A percentile compares a stretch with the other conserved stretches of the same genome.
Evolutionary conservation across 2,797 vertebrate genomes (phyloP).

Genomic region (Carcharodon carcharias): DNA sequence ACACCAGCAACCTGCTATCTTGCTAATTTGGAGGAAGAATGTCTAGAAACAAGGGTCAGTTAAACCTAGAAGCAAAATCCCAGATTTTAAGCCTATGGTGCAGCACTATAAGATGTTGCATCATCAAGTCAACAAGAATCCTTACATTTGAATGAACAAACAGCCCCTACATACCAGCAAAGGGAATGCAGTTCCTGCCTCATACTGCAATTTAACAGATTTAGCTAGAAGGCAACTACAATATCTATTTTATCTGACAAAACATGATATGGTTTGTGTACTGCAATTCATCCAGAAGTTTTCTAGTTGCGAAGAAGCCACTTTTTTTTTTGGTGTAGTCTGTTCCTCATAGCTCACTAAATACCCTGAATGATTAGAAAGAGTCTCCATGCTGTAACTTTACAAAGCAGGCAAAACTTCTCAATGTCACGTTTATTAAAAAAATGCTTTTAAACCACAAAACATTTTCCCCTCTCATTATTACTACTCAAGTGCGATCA

Average conservation of each 20-base stretch:
- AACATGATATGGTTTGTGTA: background rate
- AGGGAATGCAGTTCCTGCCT: background rate
- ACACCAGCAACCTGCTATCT: background rate
- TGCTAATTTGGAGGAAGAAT: background rate
- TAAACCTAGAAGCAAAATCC: background rate
- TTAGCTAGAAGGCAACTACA: background rate
- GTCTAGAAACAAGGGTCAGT: background rate
- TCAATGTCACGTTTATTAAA: background rate
- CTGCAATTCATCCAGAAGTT: background rate
- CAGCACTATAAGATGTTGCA: too few species aligned
- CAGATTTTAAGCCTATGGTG: background rate
- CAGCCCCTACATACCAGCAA: background rate
- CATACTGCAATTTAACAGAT: background rate
- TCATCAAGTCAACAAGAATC: background rate
- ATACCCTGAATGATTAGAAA: background rate
- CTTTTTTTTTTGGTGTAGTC: background rate
- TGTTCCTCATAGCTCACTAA: background rate
- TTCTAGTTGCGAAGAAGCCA: background rate
- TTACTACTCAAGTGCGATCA: background rate
- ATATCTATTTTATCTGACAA: background rate
- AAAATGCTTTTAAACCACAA: background rate
- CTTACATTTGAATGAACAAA: background rate
- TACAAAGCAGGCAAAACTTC: background rate
- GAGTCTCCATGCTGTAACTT: background rate
- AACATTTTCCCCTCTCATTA: background rate